phyloP scores from a whole-genome alignment of 2,888 invertebrate species.

The Philhelius pedissequus region DNA sequence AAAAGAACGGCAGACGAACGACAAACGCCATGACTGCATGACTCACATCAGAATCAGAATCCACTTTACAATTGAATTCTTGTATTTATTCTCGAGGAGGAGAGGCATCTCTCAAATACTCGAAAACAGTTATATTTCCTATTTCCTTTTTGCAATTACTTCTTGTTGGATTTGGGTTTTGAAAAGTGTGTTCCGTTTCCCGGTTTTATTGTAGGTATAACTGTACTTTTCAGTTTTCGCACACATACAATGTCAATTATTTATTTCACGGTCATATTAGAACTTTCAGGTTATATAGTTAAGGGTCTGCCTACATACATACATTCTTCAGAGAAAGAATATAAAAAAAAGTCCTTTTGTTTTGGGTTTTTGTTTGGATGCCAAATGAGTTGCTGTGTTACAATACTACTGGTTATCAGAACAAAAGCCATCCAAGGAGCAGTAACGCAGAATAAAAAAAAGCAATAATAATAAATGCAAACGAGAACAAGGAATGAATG shows the following conservation, averaged over 20 bases:
- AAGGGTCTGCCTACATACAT: too few species aligned
- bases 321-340: neutral
- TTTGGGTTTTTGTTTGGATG: conserved; percentile 7
- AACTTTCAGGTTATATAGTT: neutral
- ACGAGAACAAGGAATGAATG: neutral
- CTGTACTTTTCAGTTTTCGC: conserved; percentile 2
- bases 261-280: conserved; percentile 12
- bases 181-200: neutral
- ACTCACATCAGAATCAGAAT: neutral
- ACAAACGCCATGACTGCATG: neutral
- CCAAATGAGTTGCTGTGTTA: conserved; percentile 23
- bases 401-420: neutral
- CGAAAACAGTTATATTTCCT: conserved; percentile 36
- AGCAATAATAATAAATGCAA: neutral
- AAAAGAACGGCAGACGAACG: neutral
- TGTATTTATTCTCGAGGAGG: neutral
- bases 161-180: neutral
- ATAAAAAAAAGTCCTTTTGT: conserved; percentile 13
- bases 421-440: conserved; percentile 30
- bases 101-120: neutral
- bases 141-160: conserved; percentile 48
- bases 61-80: conserved; percentile 18
- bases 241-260: neutral
- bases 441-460: neutral
- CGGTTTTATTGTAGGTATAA: conserved; percentile 6